These are phyloP conservation scores for Epizoanthus fatuus DNA, from an alignment of 92 coral and sea anemone genomes.

Conservation along the genomic window DNA sequence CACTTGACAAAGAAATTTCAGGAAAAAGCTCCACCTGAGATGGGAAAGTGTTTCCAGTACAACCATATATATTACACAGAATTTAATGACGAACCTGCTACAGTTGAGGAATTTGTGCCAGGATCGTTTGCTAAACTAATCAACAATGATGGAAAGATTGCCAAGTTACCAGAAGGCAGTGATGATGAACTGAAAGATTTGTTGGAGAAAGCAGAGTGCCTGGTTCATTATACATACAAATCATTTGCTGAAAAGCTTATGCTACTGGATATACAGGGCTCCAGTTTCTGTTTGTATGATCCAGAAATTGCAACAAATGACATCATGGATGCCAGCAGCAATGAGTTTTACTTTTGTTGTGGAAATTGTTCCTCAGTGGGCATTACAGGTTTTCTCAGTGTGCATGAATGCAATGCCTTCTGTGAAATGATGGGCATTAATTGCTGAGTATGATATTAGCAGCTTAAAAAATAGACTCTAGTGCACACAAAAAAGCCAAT, in stretches of 20 bases:
- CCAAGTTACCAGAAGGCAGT: constrained; percentile 51
- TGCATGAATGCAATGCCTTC: constrained; percentile 70
- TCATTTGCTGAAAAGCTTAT: constrained; percentile 54
- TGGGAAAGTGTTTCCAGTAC: constrained; percentile 71
- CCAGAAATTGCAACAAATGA: constrained; percentile 79
- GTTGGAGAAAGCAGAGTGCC: constrained; percentile 69
- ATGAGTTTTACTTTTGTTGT: constrained; percentile 65
- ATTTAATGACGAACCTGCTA: constrained; percentile 61
- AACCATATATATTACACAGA: constrained; percentile 65
- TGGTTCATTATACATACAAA: constrained; percentile 66
- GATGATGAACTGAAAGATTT: constrained; percentile 50
- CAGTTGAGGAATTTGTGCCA: constrained; percentile 75
- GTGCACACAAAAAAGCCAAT: background rate
- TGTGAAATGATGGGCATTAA: constrained; percentile 54
- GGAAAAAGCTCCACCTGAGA: constrained; percentile 52
- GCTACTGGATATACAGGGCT: constrained; percentile 72
- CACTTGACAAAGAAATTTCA: constrained; percentile 58
- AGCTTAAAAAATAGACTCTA: too few relatives aligned
- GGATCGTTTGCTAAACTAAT: constrained; percentile 68
- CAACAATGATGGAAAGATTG: constrained; percentile 66
- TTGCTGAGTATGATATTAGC: too few relatives aligned
- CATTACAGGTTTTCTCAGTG: constrained; percentile 47
- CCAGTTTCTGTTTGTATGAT: constrained; percentile 61
- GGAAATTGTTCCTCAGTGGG: constrained; percentile 66
- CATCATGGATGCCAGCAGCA: constrained; percentile 53